Percentiles rank a stretch among this genome's conserved stretches.
phyloP scores from a whole-genome alignment of 2,113 vertebrate genomes.

The Chaetops frenatus region DNA sequence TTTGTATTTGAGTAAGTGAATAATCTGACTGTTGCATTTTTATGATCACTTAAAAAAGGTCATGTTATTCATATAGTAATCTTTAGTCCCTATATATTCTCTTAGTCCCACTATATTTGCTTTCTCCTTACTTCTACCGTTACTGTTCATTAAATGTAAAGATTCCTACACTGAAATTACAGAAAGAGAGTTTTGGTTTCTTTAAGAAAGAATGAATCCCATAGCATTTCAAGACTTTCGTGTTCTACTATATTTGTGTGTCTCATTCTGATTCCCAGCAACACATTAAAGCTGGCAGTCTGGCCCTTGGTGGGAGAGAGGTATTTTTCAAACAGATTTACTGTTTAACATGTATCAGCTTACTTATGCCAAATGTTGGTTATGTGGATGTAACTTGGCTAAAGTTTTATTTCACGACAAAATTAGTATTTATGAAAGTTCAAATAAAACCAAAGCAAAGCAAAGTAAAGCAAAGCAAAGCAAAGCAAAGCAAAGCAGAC shows the following conservation, averaged over 20 bases:
- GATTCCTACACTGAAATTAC: background rate
- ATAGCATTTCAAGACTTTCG: background rate
- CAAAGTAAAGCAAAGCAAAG: background rate
- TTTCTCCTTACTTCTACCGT: background rate
- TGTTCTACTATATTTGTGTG: background rate
- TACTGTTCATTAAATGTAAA: background rate
- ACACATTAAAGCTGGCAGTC: background rate
- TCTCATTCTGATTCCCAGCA: background rate
- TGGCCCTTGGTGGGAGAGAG: background rate
- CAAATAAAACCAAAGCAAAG: background rate
- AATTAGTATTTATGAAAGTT: background rate
- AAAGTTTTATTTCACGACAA: fast-evolving
- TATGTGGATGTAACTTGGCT: background rate
- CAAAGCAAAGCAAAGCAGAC: background rate
- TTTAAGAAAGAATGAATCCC: background rate
- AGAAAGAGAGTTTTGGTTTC: background rate
- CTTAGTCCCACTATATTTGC: background rate
- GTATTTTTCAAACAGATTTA: background rate
- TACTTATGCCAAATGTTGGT: background rate
- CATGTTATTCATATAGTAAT: background rate
- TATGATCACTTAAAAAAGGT: background rate
- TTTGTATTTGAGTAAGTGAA: background rate
- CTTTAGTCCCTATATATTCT: background rate
- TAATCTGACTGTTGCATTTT: background rate
- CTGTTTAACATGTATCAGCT: background rate